Conservation (phyloP, 2,797 vertebrate genomes). For the Chanos chanos region DNA sequence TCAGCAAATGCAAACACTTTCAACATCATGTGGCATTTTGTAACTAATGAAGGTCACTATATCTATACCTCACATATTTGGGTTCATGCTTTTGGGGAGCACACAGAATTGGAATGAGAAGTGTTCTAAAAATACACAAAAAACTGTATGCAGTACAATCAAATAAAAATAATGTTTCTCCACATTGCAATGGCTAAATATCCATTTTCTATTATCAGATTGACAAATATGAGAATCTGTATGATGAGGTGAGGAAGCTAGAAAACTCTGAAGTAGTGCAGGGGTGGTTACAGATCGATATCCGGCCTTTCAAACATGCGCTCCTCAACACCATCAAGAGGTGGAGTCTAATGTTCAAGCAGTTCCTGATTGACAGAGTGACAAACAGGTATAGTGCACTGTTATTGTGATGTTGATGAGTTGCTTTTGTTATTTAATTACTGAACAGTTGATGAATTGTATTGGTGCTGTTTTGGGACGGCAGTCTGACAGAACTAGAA, state of each 20-base stretch:
- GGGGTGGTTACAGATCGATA: slow-evolving; percentile 76
- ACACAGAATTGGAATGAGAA: too few species aligned
- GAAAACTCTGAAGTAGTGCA: slow-evolving; percentile 66
- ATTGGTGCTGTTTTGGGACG: not conserved
- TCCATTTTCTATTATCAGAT: slow-evolving; percentile 46
- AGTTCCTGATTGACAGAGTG: slow-evolving; percentile 74
- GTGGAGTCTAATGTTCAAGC: slow-evolving; percentile 82
- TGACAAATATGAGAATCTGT: slow-evolving; percentile 64
- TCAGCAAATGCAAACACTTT: too few species aligned
- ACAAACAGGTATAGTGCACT: slow-evolving; percentile 66
- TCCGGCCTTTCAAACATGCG: slow-evolving; percentile 70
- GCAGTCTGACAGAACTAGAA: slow-evolving; percentile 74
- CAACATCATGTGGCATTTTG: too few species aligned
- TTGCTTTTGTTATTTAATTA: not conserved
- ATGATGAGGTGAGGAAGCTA: slow-evolving; percentile 62
- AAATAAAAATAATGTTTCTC: too few species aligned
- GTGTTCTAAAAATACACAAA: too few species aligned
- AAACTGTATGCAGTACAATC: too few species aligned
- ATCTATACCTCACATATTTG: too few species aligned
- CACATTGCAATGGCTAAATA: too few species aligned
- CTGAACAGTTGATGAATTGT: not conserved
- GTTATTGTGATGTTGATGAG: not conserved
- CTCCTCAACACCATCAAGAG: slow-evolving; percentile 72
- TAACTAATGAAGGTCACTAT: too few species aligned
- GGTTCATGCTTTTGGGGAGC: too few species aligned